These are phyloP conservation scores for Venturia canescens DNA, from an alignment of 1,140 invertebrate genomes.

Conservation along the genomic window DNA sequence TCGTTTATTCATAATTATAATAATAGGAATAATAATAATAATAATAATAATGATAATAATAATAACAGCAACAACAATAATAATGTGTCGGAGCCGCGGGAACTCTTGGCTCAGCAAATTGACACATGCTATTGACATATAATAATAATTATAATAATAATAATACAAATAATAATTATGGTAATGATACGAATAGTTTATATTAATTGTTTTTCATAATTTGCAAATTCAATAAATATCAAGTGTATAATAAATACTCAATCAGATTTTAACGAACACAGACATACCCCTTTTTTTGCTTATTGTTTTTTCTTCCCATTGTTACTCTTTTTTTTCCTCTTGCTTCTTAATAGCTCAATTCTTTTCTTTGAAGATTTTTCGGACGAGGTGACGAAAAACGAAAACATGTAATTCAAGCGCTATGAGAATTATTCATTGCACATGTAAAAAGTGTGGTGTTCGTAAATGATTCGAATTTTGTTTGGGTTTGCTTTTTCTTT, in stretches of 20 bases:
- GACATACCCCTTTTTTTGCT: conserved; percentile 13
- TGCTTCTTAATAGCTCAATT: neutral
- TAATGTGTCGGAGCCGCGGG: too few species aligned
- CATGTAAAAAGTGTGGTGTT: neutral
- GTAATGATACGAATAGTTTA: conserved; percentile 57
- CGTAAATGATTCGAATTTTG: neutral
- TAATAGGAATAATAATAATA: neutral
- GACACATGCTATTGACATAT: conserved; percentile 64
- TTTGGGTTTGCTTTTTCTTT: too few species aligned
- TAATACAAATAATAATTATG: neutral
- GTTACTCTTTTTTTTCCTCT: neutral
- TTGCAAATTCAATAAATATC: conserved; percentile 62
- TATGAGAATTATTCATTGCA: neutral
- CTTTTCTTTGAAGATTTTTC: neutral
- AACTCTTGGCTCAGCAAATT: too few species aligned
- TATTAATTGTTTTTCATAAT: conserved; percentile 58
- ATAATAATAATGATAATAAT: conserved; percentile 49
- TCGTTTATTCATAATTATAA: conserved; percentile 52
- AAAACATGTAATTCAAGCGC: neutral
- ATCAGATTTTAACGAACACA: conserved; percentile 48
- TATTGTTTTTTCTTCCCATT: conserved; percentile 26
- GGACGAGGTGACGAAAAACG: neutral
- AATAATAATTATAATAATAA: conserved; percentile 40
- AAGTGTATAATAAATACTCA: neutral
- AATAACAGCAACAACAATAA: too few species aligned